phyloP scores from a whole-genome alignment of 1,140 invertebrate genomes.

The Drosophila tsacasi region DNA sequence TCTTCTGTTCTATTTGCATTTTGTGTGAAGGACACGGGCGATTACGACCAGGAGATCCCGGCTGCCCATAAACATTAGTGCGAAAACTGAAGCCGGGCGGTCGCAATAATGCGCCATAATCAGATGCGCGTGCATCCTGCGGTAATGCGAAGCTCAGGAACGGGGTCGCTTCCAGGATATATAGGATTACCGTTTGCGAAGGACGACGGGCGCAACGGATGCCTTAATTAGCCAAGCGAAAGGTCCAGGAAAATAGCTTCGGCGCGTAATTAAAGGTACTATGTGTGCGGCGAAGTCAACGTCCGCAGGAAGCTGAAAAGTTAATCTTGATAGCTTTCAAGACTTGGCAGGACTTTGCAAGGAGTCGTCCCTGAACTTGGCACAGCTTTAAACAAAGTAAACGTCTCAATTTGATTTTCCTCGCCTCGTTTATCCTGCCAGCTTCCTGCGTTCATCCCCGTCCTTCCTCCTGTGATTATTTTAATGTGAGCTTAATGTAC shows the following conservation, averaged over 20 bases:
- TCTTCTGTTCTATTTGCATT: background rate
- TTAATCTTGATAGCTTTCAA: constrained; percentile 38
- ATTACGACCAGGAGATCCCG: background rate
- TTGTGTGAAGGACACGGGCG: constrained; percentile 5
- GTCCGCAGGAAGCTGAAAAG: constrained; percentile 29
- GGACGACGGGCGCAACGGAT: constrained; percentile 19
- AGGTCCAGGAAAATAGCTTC: constrained; percentile 13
- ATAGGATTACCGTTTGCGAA: constrained; percentile 44
- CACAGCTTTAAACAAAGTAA: constrained; percentile 43
- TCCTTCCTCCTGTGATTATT: constrained; percentile 23
- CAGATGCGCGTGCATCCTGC: constrained; percentile 46
- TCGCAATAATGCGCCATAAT: constrained; percentile 30
- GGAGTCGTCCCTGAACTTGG: constrained; percentile 24
- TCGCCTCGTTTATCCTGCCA: constrained; percentile 36
- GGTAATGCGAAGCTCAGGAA: constrained; percentile 27
- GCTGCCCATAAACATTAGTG: constrained; percentile 11
- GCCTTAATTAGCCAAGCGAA: constrained; percentile 23
- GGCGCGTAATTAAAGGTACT: constrained; percentile 40
- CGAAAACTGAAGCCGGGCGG: constrained; percentile 3
- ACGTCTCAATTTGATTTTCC: constrained; percentile 55
- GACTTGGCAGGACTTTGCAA: constrained; percentile 8
- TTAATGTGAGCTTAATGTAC: constrained; percentile 55
- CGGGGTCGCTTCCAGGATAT: constrained; percentile 22
- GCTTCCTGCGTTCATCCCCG: constrained; percentile 3
- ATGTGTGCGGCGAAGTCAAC: constrained; percentile 43